These are phyloP conservation scores for Sminthurinus aureus DNA, from an alignment of 2,888 invertebrate genomes.

Conservation along the genomic window DNA sequence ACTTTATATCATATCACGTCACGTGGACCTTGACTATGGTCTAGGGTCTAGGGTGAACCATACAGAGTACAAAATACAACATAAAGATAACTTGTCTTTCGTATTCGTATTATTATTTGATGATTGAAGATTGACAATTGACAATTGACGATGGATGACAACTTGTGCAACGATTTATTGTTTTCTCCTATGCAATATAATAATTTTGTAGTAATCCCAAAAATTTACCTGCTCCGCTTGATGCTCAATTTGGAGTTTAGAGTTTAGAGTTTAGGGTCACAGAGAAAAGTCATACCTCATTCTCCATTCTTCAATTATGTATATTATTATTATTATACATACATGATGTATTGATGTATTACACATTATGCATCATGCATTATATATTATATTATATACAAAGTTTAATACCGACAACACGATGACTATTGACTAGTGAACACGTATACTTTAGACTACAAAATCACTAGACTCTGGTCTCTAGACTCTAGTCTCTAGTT, in stretches of 20 bases:
- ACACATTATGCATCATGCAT: background rate
- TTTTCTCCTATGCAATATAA: background rate
- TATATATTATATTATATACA: background rate
- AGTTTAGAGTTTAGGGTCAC: background rate
- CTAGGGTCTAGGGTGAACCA: too few relatives aligned
- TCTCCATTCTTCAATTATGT: background rate
- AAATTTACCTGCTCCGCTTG: background rate
- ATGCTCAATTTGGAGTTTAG: background rate
- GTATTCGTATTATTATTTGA: too few relatives aligned
- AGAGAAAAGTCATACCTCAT: background rate
- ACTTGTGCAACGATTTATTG: conserved; percentile 20
- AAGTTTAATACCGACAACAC: too few relatives aligned
- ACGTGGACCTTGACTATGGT: background rate
- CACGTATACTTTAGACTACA: too few relatives aligned
- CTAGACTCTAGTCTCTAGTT: background rate
- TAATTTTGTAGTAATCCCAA: background rate
- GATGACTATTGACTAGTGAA: too few relatives aligned
- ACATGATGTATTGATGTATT: too few relatives aligned
- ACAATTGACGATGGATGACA: background rate
- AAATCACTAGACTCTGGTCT: too few relatives aligned
- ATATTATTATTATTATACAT: too few relatives aligned
- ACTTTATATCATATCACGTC: too few relatives aligned
- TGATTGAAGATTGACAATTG: background rate
- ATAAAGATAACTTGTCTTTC: background rate
- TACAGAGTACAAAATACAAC: too few relatives aligned